Evolutionary conservation across 2,888 invertebrate genomes (phyloP).

Genomic region (Monoplex corrugatus): DNA sequence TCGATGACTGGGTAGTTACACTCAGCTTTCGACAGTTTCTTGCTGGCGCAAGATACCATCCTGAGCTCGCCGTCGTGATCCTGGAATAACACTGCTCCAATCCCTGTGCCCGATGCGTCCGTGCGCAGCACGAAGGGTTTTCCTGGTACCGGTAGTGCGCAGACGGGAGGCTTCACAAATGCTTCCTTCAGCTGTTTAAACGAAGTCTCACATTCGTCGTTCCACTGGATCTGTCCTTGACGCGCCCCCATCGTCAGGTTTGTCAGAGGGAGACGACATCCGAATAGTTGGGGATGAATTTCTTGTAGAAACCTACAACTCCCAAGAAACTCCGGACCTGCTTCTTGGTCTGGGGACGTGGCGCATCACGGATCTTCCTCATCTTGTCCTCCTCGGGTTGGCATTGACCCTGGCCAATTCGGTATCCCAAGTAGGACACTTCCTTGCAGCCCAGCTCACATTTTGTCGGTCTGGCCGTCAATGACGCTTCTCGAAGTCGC

Average conservation of each 20-base stretch:
- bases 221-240: not conserved
- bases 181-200: too few relatives aligned
- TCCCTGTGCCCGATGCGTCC: constrained; percentile 41
- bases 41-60: constrained; percentile 9
- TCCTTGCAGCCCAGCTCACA: not conserved
- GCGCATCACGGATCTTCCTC: not conserved
- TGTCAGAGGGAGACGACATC: constrained; percentile 20
- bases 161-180: not conserved
- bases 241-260: constrained; percentile 6
- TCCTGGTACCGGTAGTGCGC: constrained; percentile 26
- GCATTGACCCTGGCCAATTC: not conserved
- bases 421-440: not conserved
- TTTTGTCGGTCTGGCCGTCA: not conserved
- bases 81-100: constrained; percentile 38
- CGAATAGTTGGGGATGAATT: not conserved
- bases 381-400: not conserved
- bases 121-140: too few relatives aligned
- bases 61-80: not conserved
- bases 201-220: too few relatives aligned
- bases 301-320: not conserved
- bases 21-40: not conserved
- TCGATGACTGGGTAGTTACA: not conserved
- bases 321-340: not conserved
- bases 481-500: not conserved
- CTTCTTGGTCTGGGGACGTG: not conserved